A percentile compares a stretch with the other conserved stretches of the same genome.
phyloP scores from a whole-genome alignment of 2,797 vertebrate genomes.

The Benthosema pterotum region DNA sequence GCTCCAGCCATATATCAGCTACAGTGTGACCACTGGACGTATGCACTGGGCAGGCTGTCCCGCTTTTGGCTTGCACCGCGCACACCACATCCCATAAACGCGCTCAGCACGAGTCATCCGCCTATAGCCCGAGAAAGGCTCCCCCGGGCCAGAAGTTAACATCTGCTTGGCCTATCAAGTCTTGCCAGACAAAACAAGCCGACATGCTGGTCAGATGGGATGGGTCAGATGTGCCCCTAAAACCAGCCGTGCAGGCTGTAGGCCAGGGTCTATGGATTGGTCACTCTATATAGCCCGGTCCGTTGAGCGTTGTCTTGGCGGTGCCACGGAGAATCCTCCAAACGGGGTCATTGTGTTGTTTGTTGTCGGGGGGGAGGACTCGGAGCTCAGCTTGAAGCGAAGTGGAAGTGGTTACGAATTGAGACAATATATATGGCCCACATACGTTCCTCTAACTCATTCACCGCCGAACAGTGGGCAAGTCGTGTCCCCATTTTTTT shows the following conservation, averaged over 20 bases:
- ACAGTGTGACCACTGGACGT: background rate
- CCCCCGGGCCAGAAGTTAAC: conserved; percentile 2
- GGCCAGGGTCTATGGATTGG: background rate
- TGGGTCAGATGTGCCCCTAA: background rate
- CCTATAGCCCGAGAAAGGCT: background rate
- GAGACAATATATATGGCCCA: background rate
- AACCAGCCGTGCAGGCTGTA: background rate
- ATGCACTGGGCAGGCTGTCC: background rate
- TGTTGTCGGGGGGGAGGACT: too few relatives aligned
- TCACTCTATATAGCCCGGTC: background rate
- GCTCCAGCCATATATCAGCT: background rate
- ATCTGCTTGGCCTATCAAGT: background rate
- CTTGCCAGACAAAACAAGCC: background rate
- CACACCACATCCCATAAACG: conserved; percentile 18
- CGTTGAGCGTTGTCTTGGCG: background rate
- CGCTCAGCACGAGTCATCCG: background rate
- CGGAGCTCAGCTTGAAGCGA: too few relatives aligned
- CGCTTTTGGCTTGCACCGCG: background rate
- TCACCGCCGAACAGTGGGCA: conserved; percentile 3
- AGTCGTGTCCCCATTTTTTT: background rate
- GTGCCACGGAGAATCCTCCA: background rate
- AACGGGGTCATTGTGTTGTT: too few relatives aligned
- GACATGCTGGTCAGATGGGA: too few relatives aligned
- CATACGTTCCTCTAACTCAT: background rate
- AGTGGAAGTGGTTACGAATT: too few relatives aligned